phyloP scores from a whole-genome alignment of 1,140 invertebrate species.

The Pachypeltis micranthus region DNA sequence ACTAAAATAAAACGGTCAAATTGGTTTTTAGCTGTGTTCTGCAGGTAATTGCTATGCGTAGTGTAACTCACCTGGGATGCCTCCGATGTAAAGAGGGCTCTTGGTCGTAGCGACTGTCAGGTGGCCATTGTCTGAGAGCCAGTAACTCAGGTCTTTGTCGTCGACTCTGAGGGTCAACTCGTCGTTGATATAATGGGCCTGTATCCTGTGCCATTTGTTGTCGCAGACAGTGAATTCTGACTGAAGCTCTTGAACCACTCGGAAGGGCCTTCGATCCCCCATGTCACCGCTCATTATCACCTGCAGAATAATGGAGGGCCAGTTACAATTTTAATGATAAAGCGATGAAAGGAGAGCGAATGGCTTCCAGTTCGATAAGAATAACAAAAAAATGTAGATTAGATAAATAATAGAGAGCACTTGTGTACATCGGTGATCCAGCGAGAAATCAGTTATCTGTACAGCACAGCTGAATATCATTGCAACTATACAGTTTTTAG shows the following conservation, averaged over 20 bases:
- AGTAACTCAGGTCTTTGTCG: conserved; percentile 42
- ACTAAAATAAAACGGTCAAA: too few relatives aligned
- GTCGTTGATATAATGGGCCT: conserved; percentile 56
- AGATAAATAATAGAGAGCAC: too few relatives aligned
- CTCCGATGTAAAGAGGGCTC: conserved; percentile 69
- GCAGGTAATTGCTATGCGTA: neutral
- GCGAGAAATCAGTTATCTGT: too few relatives aligned
- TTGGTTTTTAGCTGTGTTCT: too few relatives aligned
- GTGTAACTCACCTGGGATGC: conserved; percentile 56
- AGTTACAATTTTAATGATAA: too few relatives aligned
- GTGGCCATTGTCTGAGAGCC: conserved; percentile 37
- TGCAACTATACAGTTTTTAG: too few relatives aligned
- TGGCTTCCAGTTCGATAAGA: too few relatives aligned
- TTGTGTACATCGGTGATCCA: too few relatives aligned
- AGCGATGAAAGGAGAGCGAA: too few relatives aligned
- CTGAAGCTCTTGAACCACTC: conserved; percentile 45
- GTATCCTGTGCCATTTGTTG: conserved; percentile 74
- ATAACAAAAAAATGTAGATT: too few relatives aligned
- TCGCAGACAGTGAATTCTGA: conserved; percentile 56
- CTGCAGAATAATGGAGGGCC: too few relatives aligned
- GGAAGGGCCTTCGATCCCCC: conserved; percentile 46
- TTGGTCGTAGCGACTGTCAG: conserved; percentile 38
- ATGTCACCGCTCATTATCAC: conserved; percentile 57
- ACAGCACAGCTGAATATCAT: too few relatives aligned
- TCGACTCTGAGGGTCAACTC: conserved; percentile 62